Evolutionary conservation across 2,113 vertebrate genomes (phyloP).

Genomic region (Ibidorhyncha struthersii): DNA sequence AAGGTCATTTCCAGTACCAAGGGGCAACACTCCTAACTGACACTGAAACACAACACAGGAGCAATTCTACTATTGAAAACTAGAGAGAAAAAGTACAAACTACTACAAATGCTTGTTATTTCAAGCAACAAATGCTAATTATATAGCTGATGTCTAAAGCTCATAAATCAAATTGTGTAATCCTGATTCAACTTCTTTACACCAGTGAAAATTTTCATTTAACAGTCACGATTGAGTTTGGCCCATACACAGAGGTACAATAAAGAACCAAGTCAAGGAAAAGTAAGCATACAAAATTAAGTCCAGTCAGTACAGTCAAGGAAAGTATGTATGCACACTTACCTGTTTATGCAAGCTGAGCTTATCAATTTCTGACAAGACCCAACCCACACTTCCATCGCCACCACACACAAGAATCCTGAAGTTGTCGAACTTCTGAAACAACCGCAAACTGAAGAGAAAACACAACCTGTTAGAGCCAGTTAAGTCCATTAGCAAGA

Average conservation of each 20-base stretch:
- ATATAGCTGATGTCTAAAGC: neutral
- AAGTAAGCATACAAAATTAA: neutral
- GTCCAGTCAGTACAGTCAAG: neutral
- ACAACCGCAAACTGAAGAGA: constrained; percentile 88
- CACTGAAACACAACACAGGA: constrained; percentile 79
- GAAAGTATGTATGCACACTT: constrained; percentile 46
- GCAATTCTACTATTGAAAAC: neutral
- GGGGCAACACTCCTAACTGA: constrained; percentile 92
- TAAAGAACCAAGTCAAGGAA: neutral
- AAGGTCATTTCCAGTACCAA: constrained; percentile 96
- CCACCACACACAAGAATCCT: constrained; percentile 97
- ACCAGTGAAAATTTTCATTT: neutral
- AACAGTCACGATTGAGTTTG: neutral
- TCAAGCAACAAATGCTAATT: neutral
- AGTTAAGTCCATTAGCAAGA: neutral
- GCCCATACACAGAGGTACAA: neutral
- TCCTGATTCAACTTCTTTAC: neutral
- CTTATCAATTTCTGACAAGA: constrained; percentile 97
- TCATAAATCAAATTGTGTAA: neutral
- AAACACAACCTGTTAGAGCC: constrained; percentile 29
- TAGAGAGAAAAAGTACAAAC: neutral
- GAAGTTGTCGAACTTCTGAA: constrained; percentile 99
- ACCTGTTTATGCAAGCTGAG: constrained; percentile 96
- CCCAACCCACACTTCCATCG: constrained; percentile 98
- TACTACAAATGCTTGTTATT: neutral